Evolutionary conservation across 2,888 invertebrate genomes (phyloP), one percentile per base, ranked within the genome.

Genomic region (Poecilobothrus nobilitatus): DNA sequence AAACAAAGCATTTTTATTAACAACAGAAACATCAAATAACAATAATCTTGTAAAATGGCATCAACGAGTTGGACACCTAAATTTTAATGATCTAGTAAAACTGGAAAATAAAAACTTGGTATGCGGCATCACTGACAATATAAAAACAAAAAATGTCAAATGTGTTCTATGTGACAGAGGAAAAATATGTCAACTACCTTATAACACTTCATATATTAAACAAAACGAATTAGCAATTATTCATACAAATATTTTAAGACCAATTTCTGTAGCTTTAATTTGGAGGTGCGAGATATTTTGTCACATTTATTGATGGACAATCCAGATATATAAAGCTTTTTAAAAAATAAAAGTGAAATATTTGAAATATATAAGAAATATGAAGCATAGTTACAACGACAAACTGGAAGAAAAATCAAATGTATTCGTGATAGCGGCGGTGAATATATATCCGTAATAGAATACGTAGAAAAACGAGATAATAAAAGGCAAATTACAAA

Each of bases 261-360:
- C 72, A 12, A 71, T 74, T 44, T 66, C 65, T n/a, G 69, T 64
- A 18, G 62, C 18, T n/a, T 74, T 73, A 6, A 63, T n/a, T 66
- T 27, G 71, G 71, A 44, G 71, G 72, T 22, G 67, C 71, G 21
- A 67, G 68, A n/a, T 73, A 73, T 66, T 73, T 74, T 22, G 63
- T 70, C 0, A 71, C 71, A 1, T 71, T 73, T 62, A 71, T 73
- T 10, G 72, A 73, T 33, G 72, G 72, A 22, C 66, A 67, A 1
- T 71, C 71, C 21, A 21, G 63, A 21, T 21, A 63, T 21, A 22
- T 63, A 15, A 7, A 21, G 1, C 22, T 63, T 63, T 63, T 63
- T 63, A 18, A 63, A 63, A 21, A 20, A 21, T 9, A 21, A 22
- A 63, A 63, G 22, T 22, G 21, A 63, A 15, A 18, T 63, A 22